phyloP scores from a whole-genome alignment of 2,113 vertebrate genomes.

The Odontophorus gujanensis region DNA sequence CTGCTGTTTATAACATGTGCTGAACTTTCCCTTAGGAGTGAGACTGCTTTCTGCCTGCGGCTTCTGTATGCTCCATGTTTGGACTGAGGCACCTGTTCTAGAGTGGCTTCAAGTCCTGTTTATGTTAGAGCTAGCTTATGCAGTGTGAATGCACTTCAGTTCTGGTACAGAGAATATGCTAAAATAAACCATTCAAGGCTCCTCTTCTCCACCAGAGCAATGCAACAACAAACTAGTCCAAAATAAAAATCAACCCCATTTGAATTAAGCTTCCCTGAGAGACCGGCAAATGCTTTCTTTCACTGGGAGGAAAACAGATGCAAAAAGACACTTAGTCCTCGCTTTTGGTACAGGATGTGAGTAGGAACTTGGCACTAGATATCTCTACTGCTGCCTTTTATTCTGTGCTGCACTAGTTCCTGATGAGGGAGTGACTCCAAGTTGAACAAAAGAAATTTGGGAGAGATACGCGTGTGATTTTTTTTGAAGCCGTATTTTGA shows the following conservation, averaged over 20 bases:
- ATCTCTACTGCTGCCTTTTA: background rate
- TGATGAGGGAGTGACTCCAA: background rate
- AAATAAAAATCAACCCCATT: background rate
- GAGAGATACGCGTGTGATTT: background rate
- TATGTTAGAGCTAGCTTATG: background rate
- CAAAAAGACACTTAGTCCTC: conserved; percentile 28
- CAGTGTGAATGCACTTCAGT: background rate
- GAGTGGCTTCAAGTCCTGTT: background rate
- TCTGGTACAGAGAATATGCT: background rate
- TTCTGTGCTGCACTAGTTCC: background rate
- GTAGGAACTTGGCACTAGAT: background rate
- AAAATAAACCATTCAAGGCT: background rate
- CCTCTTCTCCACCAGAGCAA: background rate
- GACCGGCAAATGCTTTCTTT: background rate
- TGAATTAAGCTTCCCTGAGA: conserved; percentile 5
- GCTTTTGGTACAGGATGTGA: background rate
- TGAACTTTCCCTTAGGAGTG: background rate
- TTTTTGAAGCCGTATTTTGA: background rate
- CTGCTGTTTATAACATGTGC: background rate
- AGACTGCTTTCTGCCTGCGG: background rate
- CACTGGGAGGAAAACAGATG: background rate
- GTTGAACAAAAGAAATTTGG: background rate
- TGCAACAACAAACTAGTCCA: background rate
- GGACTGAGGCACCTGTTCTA: background rate
- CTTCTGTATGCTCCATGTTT: accelerated